Evolutionary conservation across 2,888 invertebrate species (phyloP).

Genomic region (Scrobipalpa atriplicella): DNA sequence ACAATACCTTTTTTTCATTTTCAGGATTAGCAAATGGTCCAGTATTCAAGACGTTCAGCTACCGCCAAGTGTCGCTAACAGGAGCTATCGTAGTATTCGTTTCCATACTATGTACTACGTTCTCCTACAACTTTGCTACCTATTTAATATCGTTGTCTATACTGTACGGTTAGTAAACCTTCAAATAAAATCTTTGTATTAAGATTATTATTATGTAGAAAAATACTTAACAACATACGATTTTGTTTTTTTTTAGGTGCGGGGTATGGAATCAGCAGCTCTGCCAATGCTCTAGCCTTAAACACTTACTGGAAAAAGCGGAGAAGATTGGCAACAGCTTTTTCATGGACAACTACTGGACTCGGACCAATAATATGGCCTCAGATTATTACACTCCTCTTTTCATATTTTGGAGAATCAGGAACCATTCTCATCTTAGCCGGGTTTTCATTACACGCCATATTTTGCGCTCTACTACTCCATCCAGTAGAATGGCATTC

Average conservation of each 20-base stretch:
- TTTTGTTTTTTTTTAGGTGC: slow-evolving; percentile 68
- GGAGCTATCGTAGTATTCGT: slow-evolving; percentile 84
- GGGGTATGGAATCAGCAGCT: slow-evolving; percentile 85
- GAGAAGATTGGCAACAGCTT: slow-evolving; percentile 87
- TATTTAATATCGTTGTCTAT: slow-evolving; percentile 86
- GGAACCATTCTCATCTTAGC: slow-evolving; percentile 86
- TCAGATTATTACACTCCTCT: slow-evolving; percentile 85
- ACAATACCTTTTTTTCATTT: slow-evolving; percentile 41
- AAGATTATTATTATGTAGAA: not conserved
- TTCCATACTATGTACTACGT: slow-evolving; percentile 84
- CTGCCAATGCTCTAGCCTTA: slow-evolving; percentile 87
- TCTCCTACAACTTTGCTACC: slow-evolving; percentile 84
- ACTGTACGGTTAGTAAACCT: slow-evolving; percentile 84
- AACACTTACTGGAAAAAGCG: slow-evolving; percentile 89
- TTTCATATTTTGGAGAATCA: slow-evolving; percentile 83
- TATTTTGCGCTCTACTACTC: slow-evolving; percentile 85
- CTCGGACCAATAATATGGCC: slow-evolving; percentile 89
- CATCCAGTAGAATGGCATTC: slow-evolving; percentile 90
- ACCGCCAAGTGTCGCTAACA: slow-evolving; percentile 85
- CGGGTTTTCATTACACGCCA: slow-evolving; percentile 86
- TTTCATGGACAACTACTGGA: slow-evolving; percentile 88
- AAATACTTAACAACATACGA: too few species aligned
- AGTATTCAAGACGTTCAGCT: slow-evolving; percentile 85
- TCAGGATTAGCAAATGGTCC: slow-evolving; percentile 88
- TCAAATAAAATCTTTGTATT: not conserved